phyloP scores from a whole-genome alignment of 1,140 invertebrate species.

The Lerema accius region DNA sequence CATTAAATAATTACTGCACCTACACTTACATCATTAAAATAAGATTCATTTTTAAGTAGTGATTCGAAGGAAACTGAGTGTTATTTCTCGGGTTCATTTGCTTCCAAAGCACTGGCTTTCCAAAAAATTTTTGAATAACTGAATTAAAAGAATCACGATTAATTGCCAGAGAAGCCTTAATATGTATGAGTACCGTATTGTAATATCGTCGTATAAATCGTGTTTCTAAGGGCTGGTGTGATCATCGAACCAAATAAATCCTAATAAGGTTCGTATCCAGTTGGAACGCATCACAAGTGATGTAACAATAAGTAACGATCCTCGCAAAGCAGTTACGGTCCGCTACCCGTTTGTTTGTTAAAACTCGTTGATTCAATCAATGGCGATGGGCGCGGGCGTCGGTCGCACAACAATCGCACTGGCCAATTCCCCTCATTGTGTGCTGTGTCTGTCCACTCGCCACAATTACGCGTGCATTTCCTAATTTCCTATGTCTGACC shows the following conservation, averaged over 20 bases:
- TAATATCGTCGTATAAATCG: too few relatives aligned
- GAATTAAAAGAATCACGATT: too few relatives aligned
- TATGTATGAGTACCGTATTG: too few relatives aligned
- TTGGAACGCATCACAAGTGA: slow-evolving; percentile 8
- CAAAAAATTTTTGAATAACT: too few relatives aligned
- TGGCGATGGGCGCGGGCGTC: slow-evolving; percentile 74
- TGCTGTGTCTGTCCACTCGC: slow-evolving; percentile 51
- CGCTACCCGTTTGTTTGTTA: slow-evolving; percentile 66
- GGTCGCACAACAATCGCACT: slow-evolving; percentile 79
- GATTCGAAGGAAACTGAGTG: too few relatives aligned
- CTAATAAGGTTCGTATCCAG: not conserved
- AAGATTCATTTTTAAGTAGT: too few relatives aligned
- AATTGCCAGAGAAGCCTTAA: too few relatives aligned
- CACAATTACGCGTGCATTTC: slow-evolving; percentile 76
- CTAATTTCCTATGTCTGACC: slow-evolving; percentile 73
- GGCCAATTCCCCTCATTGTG: slow-evolving; percentile 81
- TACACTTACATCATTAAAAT: too few relatives aligned
- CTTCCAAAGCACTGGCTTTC: too few relatives aligned
- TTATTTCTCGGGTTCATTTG: too few relatives aligned
- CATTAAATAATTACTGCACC: too few relatives aligned
- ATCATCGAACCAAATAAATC: slow-evolving; percentile 2
- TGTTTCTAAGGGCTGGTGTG: not conserved
- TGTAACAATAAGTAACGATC: slow-evolving; percentile 26
- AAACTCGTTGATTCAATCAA: slow-evolving; percentile 79
- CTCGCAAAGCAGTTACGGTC: slow-evolving; percentile 61